A percentile compares a stretch with the other conserved stretches of the same genome.
phyloP scores from a whole-genome alignment of 2,888 invertebrate species.

The Lithophane leautieri region DNA sequence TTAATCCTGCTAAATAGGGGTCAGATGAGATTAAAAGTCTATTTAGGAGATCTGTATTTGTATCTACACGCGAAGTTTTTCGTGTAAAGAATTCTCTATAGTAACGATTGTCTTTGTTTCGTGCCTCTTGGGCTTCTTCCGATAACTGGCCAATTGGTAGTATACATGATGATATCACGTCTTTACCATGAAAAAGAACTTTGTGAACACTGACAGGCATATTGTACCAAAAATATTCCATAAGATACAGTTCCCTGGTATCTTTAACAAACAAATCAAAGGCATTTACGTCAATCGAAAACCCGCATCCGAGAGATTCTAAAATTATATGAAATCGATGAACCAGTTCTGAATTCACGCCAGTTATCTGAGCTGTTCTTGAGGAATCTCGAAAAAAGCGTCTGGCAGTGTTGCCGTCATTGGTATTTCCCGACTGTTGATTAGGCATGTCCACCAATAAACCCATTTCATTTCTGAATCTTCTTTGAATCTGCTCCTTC shows the following conservation, averaged over 20 bases:
- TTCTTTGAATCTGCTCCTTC: constrained; percentile 13
- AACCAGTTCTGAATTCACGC: constrained; percentile 62
- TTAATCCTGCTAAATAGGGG: constrained; percentile 30
- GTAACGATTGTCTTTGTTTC: constrained; percentile 62
- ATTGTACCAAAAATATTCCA: constrained; percentile 67
- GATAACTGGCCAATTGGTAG: constrained; percentile 54
- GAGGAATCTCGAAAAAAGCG: constrained; percentile 62
- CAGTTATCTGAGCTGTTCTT: constrained; percentile 62
- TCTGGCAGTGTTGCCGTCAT: constrained; percentile 55
- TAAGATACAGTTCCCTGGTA: constrained; percentile 30
- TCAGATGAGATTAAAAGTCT: constrained; percentile 63
- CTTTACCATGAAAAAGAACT: constrained; percentile 62
- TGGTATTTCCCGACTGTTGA: constrained; percentile 42
- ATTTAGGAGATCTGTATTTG: constrained; percentile 61
- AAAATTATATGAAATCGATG: constrained; percentile 33
- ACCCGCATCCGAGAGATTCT: constrained; percentile 15
- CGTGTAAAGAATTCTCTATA: constrained; percentile 60
- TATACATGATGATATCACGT: constrained; percentile 37
- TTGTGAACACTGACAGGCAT: constrained; percentile 71
- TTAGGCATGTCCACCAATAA: constrained; percentile 56
- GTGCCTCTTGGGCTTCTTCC: constrained; percentile 70
- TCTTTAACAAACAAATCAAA: constrained; percentile 1
- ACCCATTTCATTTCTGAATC: constrained; percentile 20
- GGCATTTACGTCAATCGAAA: background rate
- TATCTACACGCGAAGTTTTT: constrained; percentile 59